These are phyloP conservation scores for Dendropsophus ebraccatus DNA, from an alignment of 2,113 vertebrate genomes.

Conservation along the genomic window DNA sequence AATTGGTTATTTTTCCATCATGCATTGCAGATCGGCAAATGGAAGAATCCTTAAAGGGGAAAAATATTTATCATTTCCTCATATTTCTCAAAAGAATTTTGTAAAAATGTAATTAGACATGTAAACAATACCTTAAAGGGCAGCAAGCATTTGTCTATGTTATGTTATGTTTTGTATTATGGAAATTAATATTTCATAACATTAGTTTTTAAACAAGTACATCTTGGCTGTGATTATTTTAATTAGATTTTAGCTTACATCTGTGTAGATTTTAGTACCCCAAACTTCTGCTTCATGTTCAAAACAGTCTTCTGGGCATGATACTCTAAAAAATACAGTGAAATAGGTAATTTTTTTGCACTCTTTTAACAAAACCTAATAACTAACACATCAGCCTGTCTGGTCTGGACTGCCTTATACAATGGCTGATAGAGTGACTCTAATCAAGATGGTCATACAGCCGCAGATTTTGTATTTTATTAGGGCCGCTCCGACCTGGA, in stretches of 20 bases:
- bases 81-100: neutral
- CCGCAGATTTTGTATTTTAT: no score
- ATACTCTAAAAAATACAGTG: neutral
- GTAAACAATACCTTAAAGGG: neutral
- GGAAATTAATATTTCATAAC: neutral
- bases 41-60: constrained; percentile 6
- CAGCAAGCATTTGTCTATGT: neutral
- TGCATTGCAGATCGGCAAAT: constrained; percentile 25
- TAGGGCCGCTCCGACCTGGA: no score
- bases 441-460: no score
- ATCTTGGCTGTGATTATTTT: neutral
- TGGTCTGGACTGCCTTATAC: no score
- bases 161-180: neutral
- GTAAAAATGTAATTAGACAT: neutral
- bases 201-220: neutral
- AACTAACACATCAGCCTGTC: neutral
- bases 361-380: neutral
- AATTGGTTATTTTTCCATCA: neutral
- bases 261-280: constrained; percentile 11
- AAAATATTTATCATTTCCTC: neutral
- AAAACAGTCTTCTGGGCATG: neutral
- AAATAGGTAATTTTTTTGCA: neutral
- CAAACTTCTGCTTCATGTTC: neutral
- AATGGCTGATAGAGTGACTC: no score
- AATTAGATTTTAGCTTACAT: constrained; percentile 2